Percentiles rank a stretch among this genome's conserved stretches.
phyloP scores from a whole-genome alignment of 2,888 invertebrate species.

The Drosophila bunnanda region DNA sequence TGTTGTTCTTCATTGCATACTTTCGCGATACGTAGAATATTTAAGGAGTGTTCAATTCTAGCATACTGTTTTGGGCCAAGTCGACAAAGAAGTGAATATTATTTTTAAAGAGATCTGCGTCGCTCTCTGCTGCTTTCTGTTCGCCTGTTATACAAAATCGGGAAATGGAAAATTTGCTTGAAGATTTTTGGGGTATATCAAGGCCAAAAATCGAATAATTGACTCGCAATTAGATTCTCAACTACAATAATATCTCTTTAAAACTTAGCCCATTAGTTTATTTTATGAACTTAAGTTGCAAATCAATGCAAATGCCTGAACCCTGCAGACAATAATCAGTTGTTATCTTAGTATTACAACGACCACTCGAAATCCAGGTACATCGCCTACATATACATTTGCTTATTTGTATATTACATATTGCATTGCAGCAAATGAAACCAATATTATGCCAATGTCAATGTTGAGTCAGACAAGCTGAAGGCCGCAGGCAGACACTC shows the following conservation, averaged over 20 bases:
- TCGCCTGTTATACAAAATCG: too few relatives aligned
- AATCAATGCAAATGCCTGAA: slow-evolving; percentile 9
- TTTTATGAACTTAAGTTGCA: not conserved
- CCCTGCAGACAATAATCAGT: slow-evolving; percentile 8
- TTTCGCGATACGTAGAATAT: too few relatives aligned
- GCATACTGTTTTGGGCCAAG: too few relatives aligned
- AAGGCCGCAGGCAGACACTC: slow-evolving; percentile 34
- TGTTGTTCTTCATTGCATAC: too few relatives aligned
- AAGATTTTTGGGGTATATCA: too few relatives aligned
- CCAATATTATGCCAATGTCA: slow-evolving; percentile 50
- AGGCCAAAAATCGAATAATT: too few relatives aligned
- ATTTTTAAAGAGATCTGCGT: too few relatives aligned
- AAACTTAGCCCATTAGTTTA: not conserved
- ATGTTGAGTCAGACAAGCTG: slow-evolving; percentile 41
- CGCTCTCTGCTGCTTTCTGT: too few relatives aligned
- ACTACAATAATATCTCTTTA: not conserved
- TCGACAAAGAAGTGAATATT: too few relatives aligned
- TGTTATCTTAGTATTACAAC: slow-evolving; percentile 29
- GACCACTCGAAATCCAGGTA: slow-evolving; percentile 1
- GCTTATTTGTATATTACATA: slow-evolving; percentile 35
- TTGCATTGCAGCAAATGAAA: slow-evolving; percentile 33
- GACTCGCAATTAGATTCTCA: too few relatives aligned
- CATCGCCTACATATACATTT: slow-evolving; percentile 6
- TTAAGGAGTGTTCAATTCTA: too few relatives aligned
- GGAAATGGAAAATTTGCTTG: too few relatives aligned